Evolutionary conservation across 1,140 invertebrate genomes (phyloP).

Genomic region (Leptoteleia sp.): DNA sequence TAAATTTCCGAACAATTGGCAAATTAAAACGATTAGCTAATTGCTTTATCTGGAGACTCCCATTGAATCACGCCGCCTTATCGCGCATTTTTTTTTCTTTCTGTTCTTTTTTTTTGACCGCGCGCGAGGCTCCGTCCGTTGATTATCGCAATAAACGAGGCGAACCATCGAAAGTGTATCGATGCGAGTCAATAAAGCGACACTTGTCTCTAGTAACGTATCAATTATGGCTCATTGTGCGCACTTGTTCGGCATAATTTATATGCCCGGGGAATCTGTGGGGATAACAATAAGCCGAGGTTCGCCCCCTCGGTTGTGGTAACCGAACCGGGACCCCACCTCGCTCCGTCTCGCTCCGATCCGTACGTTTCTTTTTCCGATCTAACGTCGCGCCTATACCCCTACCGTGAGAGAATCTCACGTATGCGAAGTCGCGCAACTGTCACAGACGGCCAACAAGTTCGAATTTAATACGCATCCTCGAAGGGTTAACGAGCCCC

Average conservation of each 20-base stretch:
- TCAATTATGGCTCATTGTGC: conserved; percentile 57
- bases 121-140: too few species aligned
- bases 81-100: too few species aligned
- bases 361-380: conserved; percentile 40
- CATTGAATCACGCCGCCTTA: too few species aligned
- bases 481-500: too few species aligned
- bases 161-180: conserved; percentile 28
- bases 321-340: conserved; percentile 29
- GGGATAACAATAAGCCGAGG: conserved; percentile 61
- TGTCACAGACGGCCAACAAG: too few species aligned
- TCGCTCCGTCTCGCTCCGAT: conserved; percentile 35
- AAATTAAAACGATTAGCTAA: too few species aligned
- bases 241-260: conserved; percentile 62
- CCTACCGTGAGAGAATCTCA: conserved; percentile 68
- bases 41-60: too few species aligned
- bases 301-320: conserved; percentile 67
- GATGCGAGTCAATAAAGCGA: conserved; percentile 57
- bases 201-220: conserved; percentile 56
- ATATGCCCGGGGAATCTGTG: conserved; percentile 56
- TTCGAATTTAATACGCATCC: too few species aligned
- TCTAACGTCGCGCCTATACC: conserved; percentile 38
- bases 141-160: conserved; percentile 14
- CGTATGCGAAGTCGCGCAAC: conserved; percentile 57
- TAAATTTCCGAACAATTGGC: too few species aligned
- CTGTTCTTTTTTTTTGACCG: too few species aligned